phyloP scores from a whole-genome alignment of 2,888 invertebrate species.

The Lapara coniferarum region DNA sequence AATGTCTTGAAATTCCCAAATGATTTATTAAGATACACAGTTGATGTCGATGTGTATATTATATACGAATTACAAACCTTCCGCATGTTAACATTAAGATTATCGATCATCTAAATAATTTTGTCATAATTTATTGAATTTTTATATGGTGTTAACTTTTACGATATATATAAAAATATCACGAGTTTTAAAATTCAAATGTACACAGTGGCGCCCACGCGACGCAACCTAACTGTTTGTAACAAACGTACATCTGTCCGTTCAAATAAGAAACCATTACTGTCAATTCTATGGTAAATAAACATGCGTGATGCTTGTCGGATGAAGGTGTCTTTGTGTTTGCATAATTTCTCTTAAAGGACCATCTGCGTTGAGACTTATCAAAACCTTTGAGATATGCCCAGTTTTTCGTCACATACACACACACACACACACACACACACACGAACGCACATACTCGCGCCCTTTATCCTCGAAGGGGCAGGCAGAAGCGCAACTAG shows the following conservation, averaged over 20 bases:
- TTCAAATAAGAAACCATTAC: conserved; percentile 3
- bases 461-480: no score
- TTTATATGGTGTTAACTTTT: conserved; percentile 14
- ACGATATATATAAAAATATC: conserved; percentile 11
- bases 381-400: no score
- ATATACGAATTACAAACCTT: conserved; percentile 13
- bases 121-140: conserved; percentile 18
- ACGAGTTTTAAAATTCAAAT: conserved; percentile 22
- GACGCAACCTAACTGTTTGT: conserved; percentile 11
- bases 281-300: not conserved
- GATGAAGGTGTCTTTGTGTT: no score
- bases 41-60: not conserved
- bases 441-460: no score
- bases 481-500: no score
- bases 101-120: conserved; percentile 22
- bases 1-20: not conserved
- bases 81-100: conserved; percentile 22
- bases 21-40: not conserved
- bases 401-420: no score
- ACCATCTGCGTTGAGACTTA: no score
- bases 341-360: no score
- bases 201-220: conserved; percentile 12
- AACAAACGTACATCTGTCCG: conserved; percentile 22
- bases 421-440: no score
- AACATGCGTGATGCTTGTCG: no score